A percentile compares a stretch with the other conserved stretches of the same genome.
Evolutionary conservation across 2,113 vertebrate genomes (phyloP).

Genomic region (Deroptyus accipitrinus): DNA sequence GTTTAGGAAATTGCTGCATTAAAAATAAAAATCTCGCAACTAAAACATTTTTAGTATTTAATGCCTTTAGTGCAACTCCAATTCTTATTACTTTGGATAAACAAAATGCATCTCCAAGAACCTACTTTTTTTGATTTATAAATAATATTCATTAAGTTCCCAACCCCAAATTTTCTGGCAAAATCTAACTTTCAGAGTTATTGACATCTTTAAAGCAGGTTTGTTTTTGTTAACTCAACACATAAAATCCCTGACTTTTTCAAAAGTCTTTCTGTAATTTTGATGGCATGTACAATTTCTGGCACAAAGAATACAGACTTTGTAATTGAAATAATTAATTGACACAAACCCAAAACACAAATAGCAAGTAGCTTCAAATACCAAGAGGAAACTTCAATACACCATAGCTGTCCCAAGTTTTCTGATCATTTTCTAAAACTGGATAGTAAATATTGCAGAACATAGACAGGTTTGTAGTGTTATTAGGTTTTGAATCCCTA

Average conservation of each 20-base stretch:
- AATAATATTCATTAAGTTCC: not conserved
- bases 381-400: not conserved
- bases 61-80: not conserved
- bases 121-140: not conserved
- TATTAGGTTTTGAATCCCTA: constrained; percentile 31
- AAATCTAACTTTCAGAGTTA: not conserved
- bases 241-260: not conserved
- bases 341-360: not conserved
- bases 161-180: not conserved
- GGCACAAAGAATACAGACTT: not conserved
- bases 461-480: constrained; percentile 9
- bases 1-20: not conserved
- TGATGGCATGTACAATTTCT: not conserved
- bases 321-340: not conserved
- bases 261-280: not conserved
- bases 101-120: not conserved
- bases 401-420: not conserved
- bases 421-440: constrained; percentile 16
- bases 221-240: not conserved
- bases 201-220: not conserved
- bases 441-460: not conserved
- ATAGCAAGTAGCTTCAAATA: not conserved
- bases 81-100: not conserved
- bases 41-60: not conserved
- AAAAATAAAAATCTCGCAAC: not conserved